Base-by-base conservation (phyloP, 30 jellyfish, hydroid and myxozoan species). In the Rhopilema esculentum region DNA sequence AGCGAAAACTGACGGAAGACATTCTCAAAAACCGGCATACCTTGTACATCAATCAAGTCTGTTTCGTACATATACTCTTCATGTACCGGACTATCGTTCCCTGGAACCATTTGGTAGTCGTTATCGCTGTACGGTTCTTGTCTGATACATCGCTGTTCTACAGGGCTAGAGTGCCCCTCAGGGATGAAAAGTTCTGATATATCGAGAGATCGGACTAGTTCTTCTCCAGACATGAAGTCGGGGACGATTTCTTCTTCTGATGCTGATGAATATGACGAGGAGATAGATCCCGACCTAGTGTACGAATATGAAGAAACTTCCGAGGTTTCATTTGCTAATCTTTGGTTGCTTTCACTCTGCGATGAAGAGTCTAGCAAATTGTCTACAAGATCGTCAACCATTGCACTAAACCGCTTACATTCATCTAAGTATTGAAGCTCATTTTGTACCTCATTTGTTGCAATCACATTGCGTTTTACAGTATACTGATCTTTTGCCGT, bases 191-290 rank as follows among this genome's bases (percentile, higher is more conserved):
- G 79, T 65, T 96, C 99, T 20, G 92, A 66, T 19, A 91, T 84
- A 62, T 96, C 97, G 23, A 96, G 71, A 0, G 96, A 80, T 62
- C 88, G 83, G 23, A 96, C 91, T 4, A 96, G 90, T 48, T 96
- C 99, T 88, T 96, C 99, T 1, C 99, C 99, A 18, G 99, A 91
- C 66, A 96, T 31, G 74, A 91, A 96, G 19, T 91, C 99, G 32
- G 80, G 76, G 24, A 65, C 30, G 40, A 80, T 12, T 25, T 95
- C 96, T 21, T 93, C 97, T 78, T 85, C 96, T 7, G 98, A 82
- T 4, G 89, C 70, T 16, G 93, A 91, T 0, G 95, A 78, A 31
- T 81, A 87, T 20, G 91, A 91, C 57, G 91, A 82, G 0, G 97
- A 48, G 2, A 92, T 87, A 0, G 97, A 91, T 4, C 85, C 86